phyloP scores from a whole-genome alignment of 2,797 vertebrate genomes.

The Leptoclinus maculatus region DNA sequence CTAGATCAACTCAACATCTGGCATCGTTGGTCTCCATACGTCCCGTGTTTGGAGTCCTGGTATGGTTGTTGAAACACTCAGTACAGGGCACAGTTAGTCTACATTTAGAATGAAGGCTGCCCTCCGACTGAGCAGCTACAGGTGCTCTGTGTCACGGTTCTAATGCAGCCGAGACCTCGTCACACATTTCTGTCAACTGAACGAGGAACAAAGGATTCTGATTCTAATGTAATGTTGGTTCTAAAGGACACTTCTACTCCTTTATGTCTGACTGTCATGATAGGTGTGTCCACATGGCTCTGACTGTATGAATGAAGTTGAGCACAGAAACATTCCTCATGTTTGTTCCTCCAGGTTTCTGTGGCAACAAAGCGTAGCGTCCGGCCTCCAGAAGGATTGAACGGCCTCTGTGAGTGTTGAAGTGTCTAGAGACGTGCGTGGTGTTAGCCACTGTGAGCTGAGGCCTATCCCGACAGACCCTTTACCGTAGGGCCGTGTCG shows the following conservation, averaged over 20 bases:
- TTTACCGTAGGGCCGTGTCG: slow-evolving; percentile 52
- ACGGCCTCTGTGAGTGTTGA: background rate
- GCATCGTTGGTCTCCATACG: slow-evolving; percentile 86
- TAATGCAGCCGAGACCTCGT: no score
- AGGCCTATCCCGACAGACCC: slow-evolving; percentile 70
- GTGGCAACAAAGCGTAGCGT: background rate
- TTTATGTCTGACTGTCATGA: background rate
- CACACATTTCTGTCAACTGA: no score
- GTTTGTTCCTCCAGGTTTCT: background rate
- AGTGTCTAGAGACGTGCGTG: background rate
- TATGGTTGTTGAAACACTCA: slow-evolving; percentile 74
- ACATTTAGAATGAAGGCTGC: no score
- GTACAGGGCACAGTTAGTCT: no score
- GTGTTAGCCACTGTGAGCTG: background rate
- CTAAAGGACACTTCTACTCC: no score
- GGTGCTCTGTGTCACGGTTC: no score
- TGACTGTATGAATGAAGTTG: no score
- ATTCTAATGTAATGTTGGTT: no score
- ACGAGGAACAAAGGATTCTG: no score
- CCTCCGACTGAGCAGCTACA: no score
- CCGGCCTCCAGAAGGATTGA: background rate
- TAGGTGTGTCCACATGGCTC: background rate
- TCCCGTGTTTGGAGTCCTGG: slow-evolving; percentile 82
- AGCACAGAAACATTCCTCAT: background rate
- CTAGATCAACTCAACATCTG: slow-evolving; percentile 84